A percentile compares a stretch with the other conserved stretches of the same genome.
phyloP scores from a whole-genome alignment of 2,113 vertebrate species.

The Empidonax traillii region DNA sequence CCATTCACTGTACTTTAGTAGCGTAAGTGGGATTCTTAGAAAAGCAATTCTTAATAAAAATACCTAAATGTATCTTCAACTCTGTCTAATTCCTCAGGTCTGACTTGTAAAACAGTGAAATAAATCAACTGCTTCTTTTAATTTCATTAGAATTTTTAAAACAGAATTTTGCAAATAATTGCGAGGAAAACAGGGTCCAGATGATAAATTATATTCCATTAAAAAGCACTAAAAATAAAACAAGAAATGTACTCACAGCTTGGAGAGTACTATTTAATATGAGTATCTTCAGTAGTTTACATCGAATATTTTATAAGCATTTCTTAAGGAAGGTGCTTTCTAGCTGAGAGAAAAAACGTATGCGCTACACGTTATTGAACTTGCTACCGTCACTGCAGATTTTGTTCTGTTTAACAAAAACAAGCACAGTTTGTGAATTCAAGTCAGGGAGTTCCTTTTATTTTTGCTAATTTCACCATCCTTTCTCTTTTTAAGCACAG shows the following conservation, averaged over 20 bases:
- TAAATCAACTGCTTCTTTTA: neutral
- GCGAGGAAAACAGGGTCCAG: neutral
- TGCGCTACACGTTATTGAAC: conserved; percentile 68
- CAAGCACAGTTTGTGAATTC: conserved; percentile 75
- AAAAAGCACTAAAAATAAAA: conserved; percentile 20
- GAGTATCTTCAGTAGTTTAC: conserved; percentile 47
- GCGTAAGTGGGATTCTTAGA: neutral
- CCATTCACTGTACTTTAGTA: neutral
- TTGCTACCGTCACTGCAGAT: conserved; percentile 70
- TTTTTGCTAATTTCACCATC: conserved; percentile 76
- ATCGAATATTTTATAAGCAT: conserved; percentile 52
- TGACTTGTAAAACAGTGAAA: neutral
- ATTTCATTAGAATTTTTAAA: neutral
- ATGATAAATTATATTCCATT: neutral
- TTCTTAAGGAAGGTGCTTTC: conserved; percentile 68
- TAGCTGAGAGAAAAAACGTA: conserved; percentile 60
- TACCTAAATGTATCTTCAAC: neutral
- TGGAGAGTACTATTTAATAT: conserved; percentile 53
- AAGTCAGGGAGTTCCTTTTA: conserved; percentile 76
- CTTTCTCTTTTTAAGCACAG: conserved; percentile 73
- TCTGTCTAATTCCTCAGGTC: neutral
- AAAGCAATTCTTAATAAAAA: neutral
- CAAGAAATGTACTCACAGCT: conserved; percentile 33
- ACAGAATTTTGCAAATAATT: neutral
- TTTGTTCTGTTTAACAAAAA: conserved; percentile 79